Conservation (phyloP, 2,888 invertebrate genomes). For the Ctenicera cuprea region DNA sequence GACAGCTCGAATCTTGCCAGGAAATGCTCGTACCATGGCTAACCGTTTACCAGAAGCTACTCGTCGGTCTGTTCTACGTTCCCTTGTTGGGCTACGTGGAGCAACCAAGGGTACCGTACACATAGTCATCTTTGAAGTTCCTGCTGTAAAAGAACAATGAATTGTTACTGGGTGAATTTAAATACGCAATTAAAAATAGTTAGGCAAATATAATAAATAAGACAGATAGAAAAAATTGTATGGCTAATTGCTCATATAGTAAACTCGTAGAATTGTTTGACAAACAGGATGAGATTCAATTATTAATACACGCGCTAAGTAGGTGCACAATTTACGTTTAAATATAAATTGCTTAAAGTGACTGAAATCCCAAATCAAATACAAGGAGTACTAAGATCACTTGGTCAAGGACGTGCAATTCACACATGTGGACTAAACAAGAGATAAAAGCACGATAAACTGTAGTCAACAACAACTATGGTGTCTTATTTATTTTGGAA, state of each 20-base stretch:
- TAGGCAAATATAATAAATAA: constrained; percentile 13
- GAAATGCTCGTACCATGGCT: constrained; percentile 66
- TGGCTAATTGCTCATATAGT: not conserved
- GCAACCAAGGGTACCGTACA: constrained; percentile 81
- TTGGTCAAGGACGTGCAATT: constrained; percentile 39
- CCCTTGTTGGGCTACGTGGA: constrained; percentile 80
- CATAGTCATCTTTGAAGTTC: constrained; percentile 81
- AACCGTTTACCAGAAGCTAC: constrained; percentile 73
- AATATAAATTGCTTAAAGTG: constrained; percentile 1
- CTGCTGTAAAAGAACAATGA: constrained; percentile 66
- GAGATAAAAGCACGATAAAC: constrained; percentile 24
- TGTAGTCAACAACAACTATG: constrained; percentile 16
- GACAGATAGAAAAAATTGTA: not conserved
- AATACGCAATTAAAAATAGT: not conserved
- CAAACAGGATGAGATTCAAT: not conserved
- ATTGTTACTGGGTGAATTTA: constrained; percentile 52
- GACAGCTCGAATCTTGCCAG: constrained; percentile 68
- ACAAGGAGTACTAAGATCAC: constrained; percentile 24
- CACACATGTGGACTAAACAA: constrained; percentile 21
- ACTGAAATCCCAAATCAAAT: constrained; percentile 24
- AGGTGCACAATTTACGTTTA: constrained; percentile 2
- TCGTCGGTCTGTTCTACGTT: constrained; percentile 80
- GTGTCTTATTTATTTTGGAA: constrained; percentile 21
- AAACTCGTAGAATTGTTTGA: not conserved
- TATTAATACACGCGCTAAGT: not conserved